Base-by-base conservation (phyloP, 2,797 vertebrate genomes). In the Psittacula echo region DNA sequence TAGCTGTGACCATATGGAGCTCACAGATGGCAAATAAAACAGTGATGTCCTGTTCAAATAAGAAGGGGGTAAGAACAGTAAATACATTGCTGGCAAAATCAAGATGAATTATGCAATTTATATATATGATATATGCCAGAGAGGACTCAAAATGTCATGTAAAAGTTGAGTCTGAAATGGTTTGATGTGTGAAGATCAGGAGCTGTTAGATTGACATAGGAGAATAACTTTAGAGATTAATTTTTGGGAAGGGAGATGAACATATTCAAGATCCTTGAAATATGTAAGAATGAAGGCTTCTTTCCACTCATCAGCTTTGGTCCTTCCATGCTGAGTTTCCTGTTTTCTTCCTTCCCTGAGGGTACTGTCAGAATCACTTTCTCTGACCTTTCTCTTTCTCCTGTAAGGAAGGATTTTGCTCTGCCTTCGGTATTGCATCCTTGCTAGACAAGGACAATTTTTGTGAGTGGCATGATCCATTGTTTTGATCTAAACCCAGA, bases 11-110 rank as follows among this genome's bases (percentile, higher is more conserved):
- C 97, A 97, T 97, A 98, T 97, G 98, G 97, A 93, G 96, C 93
- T 97, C 98, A 97, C 98, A 98, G 98, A 98, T 98, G 98, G 97
- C 81, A 96, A 97, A 96, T 96, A 96, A 97, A 98, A 97, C 82
- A 93, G 94, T 93, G 96, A 96, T 34, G 51, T 96, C 97, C 91
- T 95, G 94, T 95, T 97, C 91, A 94, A 86, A 93, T 71, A 94
- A 96, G 87, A 93, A 94, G 68, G 51, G 85, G 54, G 44, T 90
- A 96, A 95, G 96, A 94, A 94, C 93, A 94, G 62, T 92, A 96
- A 96, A 96, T 93, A 96, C 87, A 95, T 95, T 96, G 29, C 71
- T 94, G 42, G 80, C 70, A 84, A 94, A 95, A 92, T 92, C 78
- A 91, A 92, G 68, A 91, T 87, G 86, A 89, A 91, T 85, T 83